Evolutionary conservation across 2,888 invertebrate species (phyloP), one percentile per base, ranked within the genome.

Genomic region (Sturmia bella): DNA sequence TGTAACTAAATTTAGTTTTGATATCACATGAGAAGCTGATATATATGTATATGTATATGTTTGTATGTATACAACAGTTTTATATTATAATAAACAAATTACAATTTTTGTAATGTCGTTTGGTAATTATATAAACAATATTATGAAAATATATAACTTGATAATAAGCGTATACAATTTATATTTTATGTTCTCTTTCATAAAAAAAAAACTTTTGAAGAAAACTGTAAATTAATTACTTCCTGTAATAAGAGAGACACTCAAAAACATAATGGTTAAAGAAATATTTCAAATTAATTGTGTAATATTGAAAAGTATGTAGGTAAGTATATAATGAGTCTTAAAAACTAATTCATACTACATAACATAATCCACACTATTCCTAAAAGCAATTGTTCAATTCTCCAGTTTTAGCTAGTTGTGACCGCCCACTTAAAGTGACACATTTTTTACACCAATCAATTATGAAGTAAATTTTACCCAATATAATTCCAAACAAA

Each of bases 21-120:
- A 75, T 82, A 82, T 82, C 82, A 82, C 82, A 82, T 78, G 32
- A n/a, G 56, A 66, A 78, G 70, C 66, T 76, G 54, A 80, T 61
- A 72, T 52, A 24, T 59, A 73, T 43, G n/a, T 24, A 41, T 3
- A 43, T 61, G 27, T 48, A 68, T 68, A 75, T n/a, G n/a, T n/a
- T n/a, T 24, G 27, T 3, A 43, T 61, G 27, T 48, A 68, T 68
- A 75, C 52, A 59, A 68, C 39, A 66, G 45, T 57, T 45, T 41
- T 66, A 52, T 61, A 48, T 17, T 41, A 66, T 45, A 52, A 50
- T 57, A 77, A 54, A 70, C 50, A 70, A 32, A 54, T 43, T 9
- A 21, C 5, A 24, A 54, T 41, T 59, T 39, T 52, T 61, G 13
- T 32, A 70, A 64, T 66, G 24, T 64, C 6, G 21, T 13, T 37